Evolutionary conservation across 1,140 invertebrate genomes (phyloP).

Genomic region (Eubasilissa regina): DNA sequence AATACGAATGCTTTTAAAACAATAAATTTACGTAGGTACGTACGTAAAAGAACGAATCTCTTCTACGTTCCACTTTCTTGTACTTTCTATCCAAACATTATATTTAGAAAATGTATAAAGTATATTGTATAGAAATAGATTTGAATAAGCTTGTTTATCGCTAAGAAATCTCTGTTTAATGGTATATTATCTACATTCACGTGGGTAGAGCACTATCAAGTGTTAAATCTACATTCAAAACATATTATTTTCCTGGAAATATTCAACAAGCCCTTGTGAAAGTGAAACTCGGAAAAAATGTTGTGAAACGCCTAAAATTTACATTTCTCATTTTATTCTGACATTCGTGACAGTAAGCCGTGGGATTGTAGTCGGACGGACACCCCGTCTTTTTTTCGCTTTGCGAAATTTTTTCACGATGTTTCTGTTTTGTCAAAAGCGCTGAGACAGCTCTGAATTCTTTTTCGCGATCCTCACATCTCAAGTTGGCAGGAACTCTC

Average conservation of each 20-base stretch:
- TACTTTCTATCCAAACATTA: too few species aligned
- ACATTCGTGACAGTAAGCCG: slow-evolving; percentile 20
- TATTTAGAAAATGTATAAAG: too few species aligned
- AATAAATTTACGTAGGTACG: too few species aligned
- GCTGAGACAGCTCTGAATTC: slow-evolving; percentile 8
- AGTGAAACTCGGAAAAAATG: slow-evolving; percentile 4
- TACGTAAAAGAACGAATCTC: too few species aligned
- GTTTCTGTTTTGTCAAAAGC: slow-evolving; percentile 18
- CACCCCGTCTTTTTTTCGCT: slow-evolving; percentile 6
- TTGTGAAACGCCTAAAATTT: slow-evolving; percentile 22
- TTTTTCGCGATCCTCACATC: slow-evolving; percentile 2
- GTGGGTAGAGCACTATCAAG: too few species aligned
- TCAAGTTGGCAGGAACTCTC: slow-evolving; percentile 5
- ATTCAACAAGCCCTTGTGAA: slow-evolving; percentile 2
- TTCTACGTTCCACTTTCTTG: too few species aligned
- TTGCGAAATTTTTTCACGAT: slow-evolving; percentile 8
- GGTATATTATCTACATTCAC: too few species aligned
- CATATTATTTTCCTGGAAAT: not conserved
- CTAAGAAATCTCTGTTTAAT: too few species aligned
- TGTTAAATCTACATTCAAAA: too few species aligned
- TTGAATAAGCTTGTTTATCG: too few species aligned
- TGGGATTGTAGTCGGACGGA: slow-evolving; percentile 8
- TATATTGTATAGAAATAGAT: too few species aligned
- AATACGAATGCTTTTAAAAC: too few species aligned
- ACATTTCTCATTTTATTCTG: slow-evolving; percentile 36